phyloP scores from a whole-genome alignment of 1,140 invertebrate genomes.

The Theocolax elegans region DNA sequence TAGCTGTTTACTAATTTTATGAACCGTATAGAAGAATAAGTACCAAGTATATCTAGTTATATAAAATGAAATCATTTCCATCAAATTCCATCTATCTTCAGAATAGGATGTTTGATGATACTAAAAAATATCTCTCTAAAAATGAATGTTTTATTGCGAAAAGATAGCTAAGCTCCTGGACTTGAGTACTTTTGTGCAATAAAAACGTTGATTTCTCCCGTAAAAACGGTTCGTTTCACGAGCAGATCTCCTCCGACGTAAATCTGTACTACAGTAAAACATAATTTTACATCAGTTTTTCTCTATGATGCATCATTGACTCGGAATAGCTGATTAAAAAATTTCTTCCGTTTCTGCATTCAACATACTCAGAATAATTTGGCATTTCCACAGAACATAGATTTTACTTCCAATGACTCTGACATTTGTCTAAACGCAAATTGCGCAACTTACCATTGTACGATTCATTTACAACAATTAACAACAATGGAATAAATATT shows the following conservation, averaged over 20 bases:
- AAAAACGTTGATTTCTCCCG: slow-evolving; percentile 15
- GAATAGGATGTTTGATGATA: slow-evolving; percentile 10
- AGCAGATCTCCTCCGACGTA: background rate
- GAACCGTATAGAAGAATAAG: no score
- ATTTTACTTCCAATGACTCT: no score
- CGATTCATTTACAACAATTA: no score
- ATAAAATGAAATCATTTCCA: no score
- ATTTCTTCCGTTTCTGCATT: background rate
- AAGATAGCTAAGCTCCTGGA: background rate
- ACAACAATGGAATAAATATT: no score
- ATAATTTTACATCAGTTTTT: slow-evolving; percentile 3
- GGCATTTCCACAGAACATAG: no score
- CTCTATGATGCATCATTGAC: background rate
- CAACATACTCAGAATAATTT: no score
- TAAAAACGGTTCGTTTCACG: slow-evolving; percentile 11
- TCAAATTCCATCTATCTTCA: background rate
- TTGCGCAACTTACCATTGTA: no score
- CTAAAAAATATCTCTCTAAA: slow-evolving; percentile 3
- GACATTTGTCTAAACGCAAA: no score
- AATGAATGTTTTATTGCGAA: slow-evolving; percentile 18
- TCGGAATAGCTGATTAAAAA: slow-evolving; percentile 2
- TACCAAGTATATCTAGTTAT: no score
- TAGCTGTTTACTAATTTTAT: no score
- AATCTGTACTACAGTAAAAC: slow-evolving; percentile 15
- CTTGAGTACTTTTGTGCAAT: background rate